Evolutionary conservation across 92 coral and sea anemone genomes (phyloP).

Genomic region (Galaxea fascicularis): DNA sequence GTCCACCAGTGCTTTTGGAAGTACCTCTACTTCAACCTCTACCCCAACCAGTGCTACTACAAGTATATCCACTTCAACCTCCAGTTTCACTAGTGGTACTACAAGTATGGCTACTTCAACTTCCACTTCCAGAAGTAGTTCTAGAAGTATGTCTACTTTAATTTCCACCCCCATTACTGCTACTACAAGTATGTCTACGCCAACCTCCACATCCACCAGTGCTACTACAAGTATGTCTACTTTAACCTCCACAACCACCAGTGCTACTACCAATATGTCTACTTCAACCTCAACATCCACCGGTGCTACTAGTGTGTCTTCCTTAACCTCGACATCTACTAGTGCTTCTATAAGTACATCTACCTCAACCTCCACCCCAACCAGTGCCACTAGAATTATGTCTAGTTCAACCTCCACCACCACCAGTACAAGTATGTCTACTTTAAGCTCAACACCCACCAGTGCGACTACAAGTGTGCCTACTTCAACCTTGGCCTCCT

Average conservation of each 20-base stretch:
- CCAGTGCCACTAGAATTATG: neutral
- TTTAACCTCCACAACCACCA: neutral
- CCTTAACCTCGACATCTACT: neutral
- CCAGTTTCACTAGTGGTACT: neutral
- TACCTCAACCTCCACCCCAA: neutral
- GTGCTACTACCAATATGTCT: conserved; percentile 2
- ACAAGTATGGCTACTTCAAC: neutral
- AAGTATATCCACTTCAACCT: neutral
- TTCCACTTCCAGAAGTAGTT: neutral
- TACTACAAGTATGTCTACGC: neutral
- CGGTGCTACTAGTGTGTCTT: neutral
- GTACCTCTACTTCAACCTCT: neutral
- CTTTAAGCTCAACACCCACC: neutral
- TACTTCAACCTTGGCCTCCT: no score
- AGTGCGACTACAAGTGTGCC: neutral
- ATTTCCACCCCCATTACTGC: neutral
- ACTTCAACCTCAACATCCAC: no score
- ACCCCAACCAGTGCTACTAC: neutral
- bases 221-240: neutral
- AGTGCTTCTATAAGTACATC: neutral
- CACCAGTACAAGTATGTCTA: neutral
- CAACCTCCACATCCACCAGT: neutral
- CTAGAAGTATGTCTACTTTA: neutral
- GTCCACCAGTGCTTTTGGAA: neutral
- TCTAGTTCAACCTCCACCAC: neutral